Base-by-base conservation (phyloP, 2,797 vertebrate species). In the Cyclopterus lumpus region DNA sequence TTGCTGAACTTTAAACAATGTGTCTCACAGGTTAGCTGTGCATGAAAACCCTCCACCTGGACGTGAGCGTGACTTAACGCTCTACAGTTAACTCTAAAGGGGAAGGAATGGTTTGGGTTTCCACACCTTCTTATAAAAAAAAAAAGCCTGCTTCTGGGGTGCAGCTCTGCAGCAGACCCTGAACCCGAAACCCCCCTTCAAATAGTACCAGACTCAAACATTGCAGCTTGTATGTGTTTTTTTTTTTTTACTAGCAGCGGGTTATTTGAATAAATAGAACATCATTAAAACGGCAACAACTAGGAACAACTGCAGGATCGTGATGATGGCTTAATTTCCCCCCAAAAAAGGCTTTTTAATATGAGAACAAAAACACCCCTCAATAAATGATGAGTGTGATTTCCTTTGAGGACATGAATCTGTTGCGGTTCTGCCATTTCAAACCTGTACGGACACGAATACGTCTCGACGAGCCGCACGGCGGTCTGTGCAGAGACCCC, bases 381-480 rank as follows among this genome's bases (percentile, higher is more conserved):
- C 18, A 20, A n/a, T 20, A 49, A 49, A 57, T 48, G 6, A 74
- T 68, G 14, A 34, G 36, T 18, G 42, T 11, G 28, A 73, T 70
- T 58, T 67, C 68, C 22, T 59, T 65, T 7, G 9, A 58, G 20
- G 28, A 54, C 20, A 42, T 16, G 40, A 68, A 58, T 60, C 24
- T 66, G 48, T n/a, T 61, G 42, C 55, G 54, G 30, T 66, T n/a
- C 40, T 44, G 1, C 55, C 22, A 34, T 79, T 71, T 77, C 48
- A 69, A n/a, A 77, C 54, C 68, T 53, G 15, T 16, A 38, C 38
- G 22, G 67, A 78, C 64, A 65, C 59, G 67, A 80, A 83, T 49
- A 26, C 22, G 5, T 71, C 64, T 51, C 67, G 84, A 85, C 77
- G 83, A 66, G 64, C 69, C 20, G 57, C 69, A 61, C 71, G 82